Conservation (phyloP, 35 echinoderm and acorn worm species). For the Apostichopus japonicus region DNA sequence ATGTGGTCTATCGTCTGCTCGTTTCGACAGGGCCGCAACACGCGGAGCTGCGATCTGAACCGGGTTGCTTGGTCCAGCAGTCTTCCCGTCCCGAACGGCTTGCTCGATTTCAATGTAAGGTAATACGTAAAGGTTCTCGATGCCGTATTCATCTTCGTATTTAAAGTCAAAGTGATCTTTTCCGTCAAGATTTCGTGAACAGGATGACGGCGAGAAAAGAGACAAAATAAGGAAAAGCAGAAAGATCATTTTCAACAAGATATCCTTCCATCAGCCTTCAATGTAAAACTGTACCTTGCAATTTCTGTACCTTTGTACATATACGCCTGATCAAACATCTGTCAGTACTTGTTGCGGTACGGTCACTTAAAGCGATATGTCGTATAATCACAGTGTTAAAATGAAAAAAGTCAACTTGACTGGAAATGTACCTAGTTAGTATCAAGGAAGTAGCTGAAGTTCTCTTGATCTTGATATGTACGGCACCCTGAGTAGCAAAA, state of each 20-base stretch:
- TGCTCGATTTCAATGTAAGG: slow-evolving; percentile 26
- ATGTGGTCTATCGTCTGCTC: neutral
- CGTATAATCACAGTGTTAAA: no score
- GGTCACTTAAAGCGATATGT: no score
- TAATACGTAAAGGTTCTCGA: slow-evolving; percentile 37
- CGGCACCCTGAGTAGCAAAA: no score
- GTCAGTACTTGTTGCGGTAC: no score
- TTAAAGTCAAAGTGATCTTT: slow-evolving; percentile 36
- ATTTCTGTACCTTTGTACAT: no score
- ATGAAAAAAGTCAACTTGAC: no score
- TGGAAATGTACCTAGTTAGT: no score
- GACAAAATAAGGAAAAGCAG: neutral
- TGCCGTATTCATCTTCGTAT: slow-evolving; percentile 24
- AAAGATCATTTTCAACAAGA: slow-evolving; percentile 4
- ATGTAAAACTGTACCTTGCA: no score
- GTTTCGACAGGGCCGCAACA: neutral
- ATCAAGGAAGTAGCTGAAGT: no score
- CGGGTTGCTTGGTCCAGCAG: neutral
- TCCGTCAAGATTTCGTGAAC: slow-evolving; percentile 18
- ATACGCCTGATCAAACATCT: no score
- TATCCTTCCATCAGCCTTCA: no score
- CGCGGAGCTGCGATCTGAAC: neutral
- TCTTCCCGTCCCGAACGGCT: neutral
- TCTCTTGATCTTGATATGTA: no score
- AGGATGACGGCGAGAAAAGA: slow-evolving; percentile 9